These are phyloP conservation scores for Catocala nupta DNA, from an alignment of 2,888 invertebrate species.

Conservation along the genomic window DNA sequence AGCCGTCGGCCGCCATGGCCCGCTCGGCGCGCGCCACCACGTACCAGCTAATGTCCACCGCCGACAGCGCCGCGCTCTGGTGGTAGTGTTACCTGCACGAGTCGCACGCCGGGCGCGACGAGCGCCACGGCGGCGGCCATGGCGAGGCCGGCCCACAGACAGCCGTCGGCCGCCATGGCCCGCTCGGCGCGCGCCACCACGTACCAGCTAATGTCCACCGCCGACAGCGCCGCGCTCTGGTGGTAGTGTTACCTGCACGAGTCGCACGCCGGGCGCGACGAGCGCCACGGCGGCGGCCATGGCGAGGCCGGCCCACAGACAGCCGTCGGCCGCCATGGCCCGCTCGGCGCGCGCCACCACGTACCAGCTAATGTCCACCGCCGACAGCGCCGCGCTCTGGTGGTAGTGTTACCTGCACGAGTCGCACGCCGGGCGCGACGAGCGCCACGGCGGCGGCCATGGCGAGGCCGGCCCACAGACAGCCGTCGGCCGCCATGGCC, in stretches of 20 bases:
- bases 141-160: constrained; percentile 70
- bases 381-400: constrained; percentile 92
- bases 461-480: constrained; percentile 70
- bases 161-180: constrained; percentile 76
- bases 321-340: constrained; percentile 76
- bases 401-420: constrained; percentile 65
- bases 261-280: constrained; percentile 67
- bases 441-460: constrained; percentile 77
- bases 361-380: constrained; percentile 97
- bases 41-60: constrained; percentile 97
- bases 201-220: constrained; percentile 97
- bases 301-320: constrained; percentile 70
- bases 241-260: constrained; percentile 65
- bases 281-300: constrained; percentile 77
- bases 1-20: constrained; percentile 76
- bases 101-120: constrained; percentile 67
- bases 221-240: constrained; percentile 92
- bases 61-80: constrained; percentile 92
- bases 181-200: constrained; percentile 96
- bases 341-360: constrained; percentile 96
- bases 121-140: constrained; percentile 77
- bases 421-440: constrained; percentile 67
- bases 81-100: constrained; percentile 65
- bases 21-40: constrained; percentile 96
- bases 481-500: constrained; percentile 76